Conservation (phyloP, 2,113 vertebrate species). For the Arothron firmamentum region DNA sequence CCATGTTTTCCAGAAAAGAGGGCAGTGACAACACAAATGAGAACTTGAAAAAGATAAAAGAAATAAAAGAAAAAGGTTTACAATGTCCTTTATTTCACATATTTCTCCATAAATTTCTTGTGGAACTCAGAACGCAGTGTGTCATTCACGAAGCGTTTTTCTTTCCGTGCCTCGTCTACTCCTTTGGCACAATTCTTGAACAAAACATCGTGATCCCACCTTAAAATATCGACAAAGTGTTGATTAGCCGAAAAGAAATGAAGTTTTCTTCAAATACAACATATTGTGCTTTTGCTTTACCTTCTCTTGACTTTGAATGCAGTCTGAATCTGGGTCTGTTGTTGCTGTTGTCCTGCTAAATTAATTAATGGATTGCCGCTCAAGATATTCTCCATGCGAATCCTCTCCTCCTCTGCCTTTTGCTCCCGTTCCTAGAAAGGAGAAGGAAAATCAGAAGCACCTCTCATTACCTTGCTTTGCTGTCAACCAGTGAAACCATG, state of each 20-base stretch:
- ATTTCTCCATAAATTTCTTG: conserved; percentile 98
- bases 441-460: background rate
- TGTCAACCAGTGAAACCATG: background rate
- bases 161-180: conserved; percentile 91
- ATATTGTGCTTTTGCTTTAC: conserved; percentile 63
- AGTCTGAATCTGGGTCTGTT: conserved; percentile 67
- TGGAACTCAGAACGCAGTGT: conserved; percentile 88
- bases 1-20: background rate
- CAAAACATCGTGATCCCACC: conserved; percentile 99
- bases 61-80: conserved; percentile 12
- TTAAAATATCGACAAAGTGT: conserved; percentile 55
- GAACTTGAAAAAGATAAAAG: background rate
- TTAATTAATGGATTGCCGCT: conserved; percentile 95
- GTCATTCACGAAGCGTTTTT: conserved; percentile 96
- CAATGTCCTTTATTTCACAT: conserved; percentile 84
- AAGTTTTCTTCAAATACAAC: background rate
- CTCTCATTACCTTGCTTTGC: background rate
- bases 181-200: conserved; percentile 99
- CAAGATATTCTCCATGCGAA: conserved; percentile 96
- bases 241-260: background rate
- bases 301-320: conserved; percentile 96
- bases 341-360: conserved; percentile 82
- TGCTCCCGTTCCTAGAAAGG: conserved; percentile 89
- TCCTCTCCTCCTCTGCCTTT: conserved; percentile 96
- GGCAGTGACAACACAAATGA: conserved; percentile 11